Percentiles rank a stretch among this genome's conserved stretches.
Conservation (phyloP, 2,888 invertebrate genomes). For the Lissocephala sabroskyi region DNA sequence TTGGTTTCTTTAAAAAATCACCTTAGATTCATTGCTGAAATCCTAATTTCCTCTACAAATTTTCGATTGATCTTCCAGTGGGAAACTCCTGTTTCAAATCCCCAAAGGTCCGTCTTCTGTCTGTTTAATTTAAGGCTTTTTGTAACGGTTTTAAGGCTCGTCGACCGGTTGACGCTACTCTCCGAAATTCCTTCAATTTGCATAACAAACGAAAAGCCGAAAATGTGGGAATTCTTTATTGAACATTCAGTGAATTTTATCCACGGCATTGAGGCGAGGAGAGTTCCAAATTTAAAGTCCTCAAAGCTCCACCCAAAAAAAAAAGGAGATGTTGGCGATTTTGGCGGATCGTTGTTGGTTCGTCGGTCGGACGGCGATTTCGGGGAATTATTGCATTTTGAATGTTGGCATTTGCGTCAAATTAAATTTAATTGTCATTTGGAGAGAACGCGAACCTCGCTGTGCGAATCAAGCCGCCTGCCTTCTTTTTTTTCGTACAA, state of each 20-base stretch:
- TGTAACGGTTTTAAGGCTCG: no score
- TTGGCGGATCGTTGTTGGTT: conserved; percentile 9
- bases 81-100: no score
- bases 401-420: conserved; percentile 68
- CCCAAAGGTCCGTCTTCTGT: no score
- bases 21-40: no score
- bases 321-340: conserved; percentile 5
- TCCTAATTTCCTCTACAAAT: no score
- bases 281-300: neutral
- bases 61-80: no score
- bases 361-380: conserved; percentile 24
- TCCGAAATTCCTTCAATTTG: conserved; percentile 37
- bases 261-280: neutral
- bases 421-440: conserved; percentile 68
- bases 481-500: conserved; percentile 9
- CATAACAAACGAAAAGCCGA: conserved; percentile 43
- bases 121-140: no score
- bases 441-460: conserved; percentile 10
- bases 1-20: no score
- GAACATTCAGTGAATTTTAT: no score
- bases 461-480: conserved; percentile 1
- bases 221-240: neutral
- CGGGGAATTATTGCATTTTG: conserved; percentile 62
- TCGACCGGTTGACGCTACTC: no score
- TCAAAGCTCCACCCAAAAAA: neutral